phyloP scores from a whole-genome alignment of 2,113 vertebrate genomes.

The Esox niger region DNA sequence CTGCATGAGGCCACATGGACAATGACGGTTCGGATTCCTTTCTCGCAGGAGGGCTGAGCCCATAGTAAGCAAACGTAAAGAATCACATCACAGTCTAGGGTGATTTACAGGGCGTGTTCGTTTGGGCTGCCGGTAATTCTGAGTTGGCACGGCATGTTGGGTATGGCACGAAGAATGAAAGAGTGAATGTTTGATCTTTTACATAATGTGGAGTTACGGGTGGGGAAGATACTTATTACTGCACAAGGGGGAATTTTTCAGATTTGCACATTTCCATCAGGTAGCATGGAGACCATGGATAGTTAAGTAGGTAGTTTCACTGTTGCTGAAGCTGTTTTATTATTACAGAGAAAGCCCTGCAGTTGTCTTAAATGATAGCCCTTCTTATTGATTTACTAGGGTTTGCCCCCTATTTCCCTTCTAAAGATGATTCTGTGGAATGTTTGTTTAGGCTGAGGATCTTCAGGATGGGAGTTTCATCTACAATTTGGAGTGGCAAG shows the following conservation, averaged over 20 bases:
- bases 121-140: slow-evolving; percentile 53
- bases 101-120: slow-evolving; percentile 24
- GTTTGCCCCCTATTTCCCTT: slow-evolving; percentile 51
- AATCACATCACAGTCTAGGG: slow-evolving; percentile 11
- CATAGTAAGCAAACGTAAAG: slow-evolving; percentile 42
- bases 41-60: slow-evolving; percentile 39
- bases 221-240: slow-evolving; percentile 67
- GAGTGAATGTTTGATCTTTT: slow-evolving; percentile 66
- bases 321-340: slow-evolving; percentile 60
- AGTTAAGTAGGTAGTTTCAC: slow-evolving; percentile 60
- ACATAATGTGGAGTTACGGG: slow-evolving; percentile 27
- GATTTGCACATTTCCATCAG: slow-evolving; percentile 72
- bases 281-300: slow-evolving; percentile 50
- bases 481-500: slow-evolving; percentile 42
- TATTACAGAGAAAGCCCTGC: slow-evolving; percentile 70
- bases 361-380: slow-evolving; percentile 66
- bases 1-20: slow-evolving; percentile 45
- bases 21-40: slow-evolving; percentile 44
- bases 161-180: slow-evolving; percentile 48
- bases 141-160: slow-evolving; percentile 41
- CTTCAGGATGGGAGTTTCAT: slow-evolving; percentile 37
- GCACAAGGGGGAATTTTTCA: slow-evolving; percentile 60
- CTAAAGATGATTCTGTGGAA: slow-evolving; percentile 55
- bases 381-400: slow-evolving; percentile 55
- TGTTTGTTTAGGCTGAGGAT: slow-evolving; percentile 63